Base-by-base conservation (phyloP, 2,888 invertebrate genomes). In the Rhagophthalmus giganteus region DNA sequence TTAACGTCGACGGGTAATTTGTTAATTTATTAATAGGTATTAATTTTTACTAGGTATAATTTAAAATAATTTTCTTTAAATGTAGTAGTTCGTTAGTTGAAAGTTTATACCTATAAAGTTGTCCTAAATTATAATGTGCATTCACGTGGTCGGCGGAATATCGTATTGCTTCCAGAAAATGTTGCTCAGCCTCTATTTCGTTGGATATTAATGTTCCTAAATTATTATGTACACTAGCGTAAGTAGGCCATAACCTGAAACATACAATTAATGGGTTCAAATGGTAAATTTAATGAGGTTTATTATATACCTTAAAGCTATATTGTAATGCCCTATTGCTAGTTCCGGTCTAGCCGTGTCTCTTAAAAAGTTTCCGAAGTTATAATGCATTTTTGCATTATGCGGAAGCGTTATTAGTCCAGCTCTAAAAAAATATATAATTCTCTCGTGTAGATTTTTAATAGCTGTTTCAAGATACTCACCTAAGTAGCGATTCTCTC, bases 311-410 rank as follows among this genome's bases (percentile, higher is more conserved):
- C 83, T 84, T 37, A 92, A 76, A 14, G 92, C 89, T 70, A 84
- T 83, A 64, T 83, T 82, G 76, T 92, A 92, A 76, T 91, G 90
- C 61, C 81, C 76, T 59, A 86, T 83, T 12, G 92, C 91, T 55
- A 81, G 79, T 60, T 86, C 85, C 49, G 82, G 82, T 64, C 86
- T 81, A 27, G 86, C 86, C 31, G 83, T 80, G 72, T 92, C 91
- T 71, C 88, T 83, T 61, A 90, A 79, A 72, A 87, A 87, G 79
- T 93, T 93, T 32, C 87, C 93, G 68, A 87, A 90, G 78, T 93
- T 93, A 78, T 91, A 93, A 76, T 92, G 91, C 76, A 90, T 85
- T 76, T 93, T 93, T 45, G 92, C 91, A 72, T 93, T 94, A 75
- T 88, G 86, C 1, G 92, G 92, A 39, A 90, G 74, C 8, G 86